Evolutionary conservation across 2,113 vertebrate species (phyloP), one percentile per base, ranked within the genome.

Genomic region (Cyprinodon brontotheroides): DNA sequence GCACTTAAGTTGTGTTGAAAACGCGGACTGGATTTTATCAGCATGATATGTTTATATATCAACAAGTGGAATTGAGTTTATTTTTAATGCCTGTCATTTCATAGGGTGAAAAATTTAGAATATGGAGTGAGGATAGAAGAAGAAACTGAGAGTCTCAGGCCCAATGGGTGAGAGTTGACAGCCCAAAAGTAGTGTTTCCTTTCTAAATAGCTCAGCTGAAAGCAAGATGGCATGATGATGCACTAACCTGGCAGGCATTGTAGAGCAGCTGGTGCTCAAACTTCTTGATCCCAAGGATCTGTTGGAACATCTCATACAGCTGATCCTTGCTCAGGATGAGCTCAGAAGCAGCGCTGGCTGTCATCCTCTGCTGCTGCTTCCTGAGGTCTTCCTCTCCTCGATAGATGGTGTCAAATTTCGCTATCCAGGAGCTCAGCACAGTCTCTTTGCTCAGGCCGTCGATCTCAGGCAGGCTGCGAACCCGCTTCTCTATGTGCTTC

Each of bases 271-370:
- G 98, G 90, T 99, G 98, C 77, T 99, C 98, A 36, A 99, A 99
- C 72, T 99, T 99, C 94, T 99, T 99, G 91, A 99, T 97, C 41
- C 98, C 98, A 43, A 99, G 91, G 87, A 99, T 99, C 77, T 96
- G 95, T 91, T 99, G 98, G 92, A 99, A 99, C 98, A 99, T 99
- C 90, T 99, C 98, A 0, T 99, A 99, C 68, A 99, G 95, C 74
- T 99, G 98, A 88, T 99, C 98, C 85, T 99, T 99, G 94, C 98
- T 99, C 81, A 99, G 96, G 86, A 99, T 99, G 86, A 99, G 96
- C 91, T 99, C 98, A 0, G 98, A 99, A 79, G 98, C 97, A 0
- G 98, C 97, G 0, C 97, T 99, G 0, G 97, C 97, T 0, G 97
- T 98, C 96, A 99, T 95, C 37, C 97, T 94, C 89, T 98, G 97